Percentiles rank a stretch among this genome's conserved stretches.
Conservation (phyloP, 2,888 invertebrate genomes). For the Tipula vernalis region DNA sequence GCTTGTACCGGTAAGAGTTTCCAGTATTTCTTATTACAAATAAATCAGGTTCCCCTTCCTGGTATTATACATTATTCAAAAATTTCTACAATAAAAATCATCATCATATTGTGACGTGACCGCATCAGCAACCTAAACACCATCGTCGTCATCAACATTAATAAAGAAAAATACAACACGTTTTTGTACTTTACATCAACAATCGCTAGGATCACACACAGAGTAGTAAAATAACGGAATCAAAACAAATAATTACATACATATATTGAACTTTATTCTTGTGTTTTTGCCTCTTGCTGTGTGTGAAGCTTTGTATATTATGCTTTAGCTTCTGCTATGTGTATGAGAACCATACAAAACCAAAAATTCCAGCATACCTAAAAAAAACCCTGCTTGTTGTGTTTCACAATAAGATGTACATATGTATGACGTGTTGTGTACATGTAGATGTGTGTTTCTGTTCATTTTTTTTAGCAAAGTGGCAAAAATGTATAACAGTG, state of each 20-base stretch:
- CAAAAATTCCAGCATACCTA: background rate
- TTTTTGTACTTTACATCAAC: background rate
- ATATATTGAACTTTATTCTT: background rate
- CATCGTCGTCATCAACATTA: background rate
- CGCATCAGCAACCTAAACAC: background rate
- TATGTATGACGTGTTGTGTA: background rate
- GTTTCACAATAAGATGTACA: background rate
- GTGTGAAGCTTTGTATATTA: background rate
- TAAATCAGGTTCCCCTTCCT: background rate
- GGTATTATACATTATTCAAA: background rate
- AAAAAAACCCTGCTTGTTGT: background rate
- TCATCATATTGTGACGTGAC: background rate
- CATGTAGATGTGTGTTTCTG: background rate
- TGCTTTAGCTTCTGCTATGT: background rate
- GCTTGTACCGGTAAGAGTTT: no score
- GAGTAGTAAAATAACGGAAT: background rate
- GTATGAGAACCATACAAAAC: background rate
- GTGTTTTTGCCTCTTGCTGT: background rate
- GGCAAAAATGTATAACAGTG: background rate
- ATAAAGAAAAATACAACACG: background rate
- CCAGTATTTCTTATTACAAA: no score
- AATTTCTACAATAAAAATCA: background rate
- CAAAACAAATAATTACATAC: background rate
- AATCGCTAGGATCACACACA: background rate
- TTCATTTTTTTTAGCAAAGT: background rate